Conservation (phyloP, 2,113 vertebrate genomes). For the Cheilinus undulatus region DNA sequence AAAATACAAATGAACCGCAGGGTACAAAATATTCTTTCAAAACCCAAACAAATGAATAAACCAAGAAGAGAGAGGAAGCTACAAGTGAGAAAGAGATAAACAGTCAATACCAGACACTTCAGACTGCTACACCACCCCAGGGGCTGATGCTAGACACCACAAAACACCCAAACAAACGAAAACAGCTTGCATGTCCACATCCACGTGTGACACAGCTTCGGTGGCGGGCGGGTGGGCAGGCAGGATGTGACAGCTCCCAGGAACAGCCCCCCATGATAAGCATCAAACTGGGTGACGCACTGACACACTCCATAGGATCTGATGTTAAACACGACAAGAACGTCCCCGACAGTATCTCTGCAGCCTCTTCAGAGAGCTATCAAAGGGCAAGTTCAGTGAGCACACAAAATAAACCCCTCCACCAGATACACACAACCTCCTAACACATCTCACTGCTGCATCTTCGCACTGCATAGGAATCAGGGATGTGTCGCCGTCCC, state of each 20-base stretch:
- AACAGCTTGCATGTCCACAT: conserved; percentile 26
- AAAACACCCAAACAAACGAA: conserved; percentile 37
- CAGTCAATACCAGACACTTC: not conserved
- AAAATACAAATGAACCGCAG: too few species aligned
- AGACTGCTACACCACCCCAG: conserved; percentile 29
- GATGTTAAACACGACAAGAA: conserved; percentile 71
- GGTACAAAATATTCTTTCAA: too few species aligned
- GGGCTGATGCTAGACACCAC: conserved; percentile 49
- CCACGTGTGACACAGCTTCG: conserved; percentile 13
- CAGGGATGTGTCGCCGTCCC: conserved; percentile 76
- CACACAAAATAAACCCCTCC: conserved; percentile 45
- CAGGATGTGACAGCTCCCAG: conserved; percentile 47
- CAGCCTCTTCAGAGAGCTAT: conserved; percentile 68
- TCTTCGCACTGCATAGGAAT: conserved; percentile 74
- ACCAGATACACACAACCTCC: conserved; percentile 16
- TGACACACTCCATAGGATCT: conserved; percentile 70
- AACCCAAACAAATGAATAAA: conserved; percentile 7
- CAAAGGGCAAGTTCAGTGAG: conserved; percentile 73
- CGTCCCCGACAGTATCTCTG: conserved; percentile 66
- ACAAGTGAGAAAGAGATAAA: conserved; percentile 10
- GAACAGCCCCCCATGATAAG: conserved; percentile 58
- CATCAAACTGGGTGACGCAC: conserved; percentile 57
- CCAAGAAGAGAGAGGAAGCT: not conserved
- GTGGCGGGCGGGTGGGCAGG: conserved; percentile 10
- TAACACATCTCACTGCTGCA: conserved; percentile 64